A percentile compares a stretch with the other conserved stretches of the same genome.
These are phyloP conservation scores for Sceloporus tristichus DNA, from an alignment of 2,113 vertebrate species.

Conservation along the genomic window DNA sequence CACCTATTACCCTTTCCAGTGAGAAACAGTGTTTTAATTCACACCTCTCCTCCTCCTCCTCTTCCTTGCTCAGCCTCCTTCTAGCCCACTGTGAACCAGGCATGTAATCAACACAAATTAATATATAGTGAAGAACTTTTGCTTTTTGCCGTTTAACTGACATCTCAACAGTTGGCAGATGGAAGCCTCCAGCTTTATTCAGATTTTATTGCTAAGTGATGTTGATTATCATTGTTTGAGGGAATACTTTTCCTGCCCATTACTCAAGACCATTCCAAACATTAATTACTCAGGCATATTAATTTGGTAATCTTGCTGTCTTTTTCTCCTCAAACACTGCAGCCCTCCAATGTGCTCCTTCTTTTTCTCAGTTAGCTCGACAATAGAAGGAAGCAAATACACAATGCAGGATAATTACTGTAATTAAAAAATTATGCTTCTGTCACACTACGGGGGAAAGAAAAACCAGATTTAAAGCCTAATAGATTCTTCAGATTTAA, in stretches of 20 bases:
- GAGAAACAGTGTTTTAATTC: not conserved
- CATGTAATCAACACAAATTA: not conserved
- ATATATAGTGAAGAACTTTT: not conserved
- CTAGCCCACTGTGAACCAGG: not conserved
- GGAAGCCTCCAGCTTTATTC: not conserved
- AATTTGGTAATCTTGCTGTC: constrained; percentile 1
- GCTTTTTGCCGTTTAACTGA: constrained; percentile 10
- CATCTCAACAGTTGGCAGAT: not conserved
- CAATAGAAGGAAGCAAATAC: constrained; percentile 16
- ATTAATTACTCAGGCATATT: not conserved
- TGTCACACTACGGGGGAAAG: constrained; percentile 19
- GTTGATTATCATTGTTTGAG: constrained; percentile 15
- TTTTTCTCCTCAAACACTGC: not conserved
- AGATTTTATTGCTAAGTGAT: constrained; percentile 5
- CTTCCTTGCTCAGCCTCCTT: not conserved
- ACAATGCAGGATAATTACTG: constrained; percentile 26
- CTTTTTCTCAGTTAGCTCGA: not conserved
- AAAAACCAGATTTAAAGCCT: not conserved
- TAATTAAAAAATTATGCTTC: constrained; percentile 32
- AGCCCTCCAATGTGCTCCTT: not conserved
- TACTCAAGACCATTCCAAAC: not conserved
- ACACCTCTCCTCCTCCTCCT: not conserved
- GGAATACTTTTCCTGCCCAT: not conserved
- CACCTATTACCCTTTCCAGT: no score
- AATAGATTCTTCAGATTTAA: constrained; percentile 1